These are phyloP conservation scores for Margaritifera margaritifera DNA, from an alignment of 2,888 invertebrate genomes.

Conservation along the genomic window DNA sequence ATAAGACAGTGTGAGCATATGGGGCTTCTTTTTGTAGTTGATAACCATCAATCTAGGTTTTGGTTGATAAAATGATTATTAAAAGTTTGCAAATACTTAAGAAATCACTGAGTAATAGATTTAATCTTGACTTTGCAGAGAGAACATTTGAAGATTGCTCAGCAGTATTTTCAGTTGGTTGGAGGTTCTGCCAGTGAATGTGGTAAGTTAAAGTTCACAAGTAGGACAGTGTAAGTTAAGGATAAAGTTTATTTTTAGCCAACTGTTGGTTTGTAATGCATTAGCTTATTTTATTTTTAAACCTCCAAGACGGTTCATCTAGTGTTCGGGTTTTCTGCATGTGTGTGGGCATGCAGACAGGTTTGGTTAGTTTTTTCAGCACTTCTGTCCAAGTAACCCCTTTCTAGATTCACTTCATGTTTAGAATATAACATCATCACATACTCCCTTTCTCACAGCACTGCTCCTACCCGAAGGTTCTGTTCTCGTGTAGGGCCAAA, in stretches of 20 bases:
- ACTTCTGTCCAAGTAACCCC: too few relatives aligned
- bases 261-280: neutral
- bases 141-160: conserved; percentile 94
- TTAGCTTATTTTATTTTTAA: neutral
- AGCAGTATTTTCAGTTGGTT: conserved; percentile 96
- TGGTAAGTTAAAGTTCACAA: conserved; percentile 65
- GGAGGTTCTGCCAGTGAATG: conserved; percentile 97
- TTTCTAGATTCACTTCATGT: too few relatives aligned
- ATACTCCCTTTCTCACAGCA: too few relatives aligned
- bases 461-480: too few relatives aligned
- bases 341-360: too few relatives aligned
- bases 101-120: neutral
- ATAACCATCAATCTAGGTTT: neutral
- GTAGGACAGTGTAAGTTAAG: conserved; percentile 1
- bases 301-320: too few relatives aligned
- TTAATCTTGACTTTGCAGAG: conserved; percentile 78
- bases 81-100: too few relatives aligned
- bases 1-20: neutral
- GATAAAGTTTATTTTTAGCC: neutral
- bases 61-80: too few relatives aligned
- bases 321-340: too few relatives aligned
- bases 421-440: too few relatives aligned
- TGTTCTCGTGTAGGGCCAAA: too few relatives aligned
- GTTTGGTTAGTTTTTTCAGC: too few relatives aligned
- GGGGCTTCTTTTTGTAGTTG: neutral